phyloP scores from a whole-genome alignment of 2,888 invertebrate species.

The Pseudoips prasinana region DNA sequence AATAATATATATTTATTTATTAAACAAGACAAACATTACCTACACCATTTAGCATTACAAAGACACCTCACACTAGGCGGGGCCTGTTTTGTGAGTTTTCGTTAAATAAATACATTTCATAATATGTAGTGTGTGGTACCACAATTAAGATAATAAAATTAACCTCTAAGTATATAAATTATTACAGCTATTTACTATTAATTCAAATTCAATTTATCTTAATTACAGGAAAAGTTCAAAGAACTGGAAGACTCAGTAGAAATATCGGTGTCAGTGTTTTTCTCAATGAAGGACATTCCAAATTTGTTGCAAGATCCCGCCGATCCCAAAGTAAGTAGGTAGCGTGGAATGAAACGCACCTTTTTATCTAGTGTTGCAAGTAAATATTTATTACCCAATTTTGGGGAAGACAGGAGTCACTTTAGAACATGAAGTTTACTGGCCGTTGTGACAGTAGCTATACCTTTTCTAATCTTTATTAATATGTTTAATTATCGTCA shows the following conservation, averaged over 20 bases:
- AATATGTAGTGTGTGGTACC: too few species aligned
- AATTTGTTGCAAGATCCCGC: slow-evolving; percentile 74
- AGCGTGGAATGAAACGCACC: slow-evolving; percentile 15
- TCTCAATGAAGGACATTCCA: slow-evolving; percentile 78
- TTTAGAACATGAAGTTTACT: too few species aligned
- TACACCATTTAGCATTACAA: too few species aligned
- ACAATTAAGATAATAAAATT: too few species aligned
- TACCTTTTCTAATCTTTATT: not conserved
- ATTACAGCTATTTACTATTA: too few species aligned
- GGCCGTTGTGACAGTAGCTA: not conserved
- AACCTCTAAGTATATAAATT: too few species aligned
- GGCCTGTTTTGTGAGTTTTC: too few species aligned
- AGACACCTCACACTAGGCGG: too few species aligned
- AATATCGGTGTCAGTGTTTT: slow-evolving; percentile 72
- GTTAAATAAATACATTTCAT: too few species aligned
- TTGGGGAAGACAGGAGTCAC: not conserved
- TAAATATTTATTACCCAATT: not conserved
- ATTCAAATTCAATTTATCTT: not conserved
- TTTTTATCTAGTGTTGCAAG: slow-evolving; percentile 11
- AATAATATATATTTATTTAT: too few species aligned
- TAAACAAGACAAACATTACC: too few species aligned
- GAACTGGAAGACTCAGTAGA: slow-evolving; percentile 77
- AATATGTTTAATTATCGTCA: not conserved
- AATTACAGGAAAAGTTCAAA: slow-evolving; percentile 69
- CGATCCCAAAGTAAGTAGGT: slow-evolving; percentile 71